These are phyloP conservation scores for Aquatica leii DNA, from an alignment of 2,888 invertebrate genomes.

Conservation along the genomic window DNA sequence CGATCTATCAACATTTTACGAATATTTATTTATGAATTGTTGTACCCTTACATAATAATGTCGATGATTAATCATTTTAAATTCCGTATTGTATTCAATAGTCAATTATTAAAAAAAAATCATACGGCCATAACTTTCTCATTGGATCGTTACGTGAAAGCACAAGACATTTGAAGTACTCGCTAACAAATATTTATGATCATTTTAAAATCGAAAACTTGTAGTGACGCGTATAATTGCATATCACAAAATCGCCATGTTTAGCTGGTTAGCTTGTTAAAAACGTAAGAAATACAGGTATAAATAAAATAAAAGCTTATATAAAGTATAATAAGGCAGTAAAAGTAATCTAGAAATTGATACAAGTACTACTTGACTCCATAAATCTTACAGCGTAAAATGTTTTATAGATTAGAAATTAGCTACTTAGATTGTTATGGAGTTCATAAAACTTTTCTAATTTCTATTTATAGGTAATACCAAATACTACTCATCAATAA, in stretches of 20 bases:
- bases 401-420: slow-evolving; percentile 38
- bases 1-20: slow-evolving; percentile 6
- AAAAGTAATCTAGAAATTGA: slow-evolving; percentile 32
- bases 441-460: slow-evolving; percentile 24
- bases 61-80: slow-evolving; percentile 6
- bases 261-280: slow-evolving; percentile 21
- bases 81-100: slow-evolving; percentile 3
- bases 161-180: neutral
- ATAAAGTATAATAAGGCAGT: slow-evolving; percentile 26
- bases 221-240: slow-evolving; percentile 20
- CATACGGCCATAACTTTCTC: neutral
- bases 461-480: slow-evolving; percentile 28
- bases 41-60: neutral
- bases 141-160: neutral
- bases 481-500: slow-evolving; percentile 20
- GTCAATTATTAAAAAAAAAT: neutral
- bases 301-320: slow-evolving; percentile 1
- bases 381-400: slow-evolving; percentile 28
- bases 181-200: slow-evolving; percentile 17
- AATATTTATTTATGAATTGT: neutral
- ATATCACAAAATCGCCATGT: slow-evolving; percentile 25
- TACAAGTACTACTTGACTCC: slow-evolving; percentile 18
- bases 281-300: slow-evolving; percentile 12
- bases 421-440: slow-evolving; percentile 37
- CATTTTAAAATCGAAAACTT: slow-evolving; percentile 23